Evolutionary conservation across 2,113 vertebrate species (phyloP), one percentile per base, ranked within the genome.

Genomic region (Neofelis nebulosa): DNA sequence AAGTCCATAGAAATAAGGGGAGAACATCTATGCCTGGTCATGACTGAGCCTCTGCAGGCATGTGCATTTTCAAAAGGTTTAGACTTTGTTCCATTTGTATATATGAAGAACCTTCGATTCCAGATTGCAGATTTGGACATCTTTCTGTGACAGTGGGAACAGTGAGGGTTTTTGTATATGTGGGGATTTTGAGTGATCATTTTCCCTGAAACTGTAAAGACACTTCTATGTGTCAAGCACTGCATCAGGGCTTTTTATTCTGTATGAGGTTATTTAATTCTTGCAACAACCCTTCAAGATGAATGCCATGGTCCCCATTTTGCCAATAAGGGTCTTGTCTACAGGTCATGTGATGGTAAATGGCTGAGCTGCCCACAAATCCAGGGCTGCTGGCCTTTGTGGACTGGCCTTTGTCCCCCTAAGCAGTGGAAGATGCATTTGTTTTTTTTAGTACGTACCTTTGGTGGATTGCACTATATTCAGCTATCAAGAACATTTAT

Each of bases 11-110:
- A 25, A 45, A 7, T 7, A 14, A 23, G 5, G n/a, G 68, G 68
- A 50, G 3, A 6, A 29, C 0, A 7, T 65, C 23, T 8, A n/a
- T 0, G 25, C 55, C 25, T 10, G 8, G 11, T 11, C 5, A 4
- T 0, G 0, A 5, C 21, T 15, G 8, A 21, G 57, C 55, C 27
- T n/a, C 65, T 1, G 3, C 0, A 2, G n/a, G 66, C 1, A 2
- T 4, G 27, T 27, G 38, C 68, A 3, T 68, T 76, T 76, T 45
- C 80, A 16, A 73, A 55, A 63, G 76, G 81, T 38, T 36, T 23
- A 29, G 38, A 55, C 2, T 0, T 3, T 69, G 65, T 48, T 48
- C 21, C 0, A 0, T 78, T 33, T 65, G 61, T 19, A 1, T 31
- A 12, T 27, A n/a, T 13, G 38, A 84, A 88, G 68, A 85, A 27